Evolutionary conservation across 2,113 vertebrate genomes (phyloP).

Genomic region (Odocoileus hemionus): DNA sequence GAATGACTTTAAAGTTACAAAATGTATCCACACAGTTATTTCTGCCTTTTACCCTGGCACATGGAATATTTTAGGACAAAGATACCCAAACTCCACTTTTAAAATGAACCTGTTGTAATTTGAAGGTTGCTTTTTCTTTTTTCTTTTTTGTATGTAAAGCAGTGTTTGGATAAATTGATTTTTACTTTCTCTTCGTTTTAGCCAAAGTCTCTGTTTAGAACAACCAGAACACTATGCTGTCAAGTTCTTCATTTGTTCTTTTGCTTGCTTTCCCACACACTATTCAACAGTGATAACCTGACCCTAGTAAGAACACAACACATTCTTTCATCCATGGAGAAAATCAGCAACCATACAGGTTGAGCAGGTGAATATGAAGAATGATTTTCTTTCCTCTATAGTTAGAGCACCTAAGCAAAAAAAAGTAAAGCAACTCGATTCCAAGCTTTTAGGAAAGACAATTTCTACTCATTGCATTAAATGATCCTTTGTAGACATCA

Average conservation of each 20-base stretch:
- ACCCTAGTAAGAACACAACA: background rate
- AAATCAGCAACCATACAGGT: background rate
- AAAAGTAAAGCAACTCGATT: background rate
- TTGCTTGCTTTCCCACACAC: background rate
- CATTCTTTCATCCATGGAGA: background rate
- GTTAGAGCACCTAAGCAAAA: constrained; percentile 43
- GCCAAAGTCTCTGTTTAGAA: background rate
- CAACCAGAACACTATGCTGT: background rate
- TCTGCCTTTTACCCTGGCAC: background rate
- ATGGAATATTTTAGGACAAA: background rate
- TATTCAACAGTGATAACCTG: too few relatives aligned
- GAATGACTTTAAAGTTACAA: background rate
- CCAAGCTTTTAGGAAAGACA: constrained; percentile 45
- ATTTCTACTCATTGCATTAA: constrained; percentile 37
- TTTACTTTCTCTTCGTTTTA: background rate
- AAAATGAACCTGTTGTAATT: background rate
- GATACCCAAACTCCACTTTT: background rate
- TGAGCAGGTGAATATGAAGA: background rate
- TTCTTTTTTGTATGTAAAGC: background rate
- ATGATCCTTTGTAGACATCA: constrained; percentile 34
- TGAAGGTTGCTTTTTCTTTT: background rate
- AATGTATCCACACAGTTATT: background rate
- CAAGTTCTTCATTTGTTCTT: background rate
- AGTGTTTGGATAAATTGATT: background rate
- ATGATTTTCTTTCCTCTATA: background rate